Percentiles rank a stretch among this genome's conserved stretches.
Evolutionary conservation across 2,888 invertebrate genomes (phyloP).

Genomic region (Phorcus lineatus): DNA sequence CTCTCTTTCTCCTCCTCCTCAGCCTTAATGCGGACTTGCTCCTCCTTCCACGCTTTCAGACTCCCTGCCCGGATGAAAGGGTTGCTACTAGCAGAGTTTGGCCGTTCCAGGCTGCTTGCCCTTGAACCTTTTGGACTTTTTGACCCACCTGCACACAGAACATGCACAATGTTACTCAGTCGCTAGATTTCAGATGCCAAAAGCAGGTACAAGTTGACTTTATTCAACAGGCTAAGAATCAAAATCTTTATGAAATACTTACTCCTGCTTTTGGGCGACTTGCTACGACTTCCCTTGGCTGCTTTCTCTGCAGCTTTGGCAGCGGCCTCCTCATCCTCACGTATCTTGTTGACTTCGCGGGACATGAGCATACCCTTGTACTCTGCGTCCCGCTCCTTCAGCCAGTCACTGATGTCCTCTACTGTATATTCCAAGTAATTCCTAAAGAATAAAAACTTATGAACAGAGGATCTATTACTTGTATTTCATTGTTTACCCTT

Average conservation of each 20-base stretch:
- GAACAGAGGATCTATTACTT: too few relatives aligned
- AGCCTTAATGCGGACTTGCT: conserved; percentile 63
- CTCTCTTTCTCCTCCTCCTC: conserved; percentile 73
- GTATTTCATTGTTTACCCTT: too few relatives aligned
- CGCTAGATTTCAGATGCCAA: neutral
- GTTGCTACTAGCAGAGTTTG: conserved; percentile 47
- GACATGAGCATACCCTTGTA: conserved; percentile 71
- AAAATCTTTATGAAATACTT: conserved; percentile 27
- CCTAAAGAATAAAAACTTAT: conserved; percentile 44
- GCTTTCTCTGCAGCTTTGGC: conserved; percentile 55
- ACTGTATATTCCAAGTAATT: conserved; percentile 74
- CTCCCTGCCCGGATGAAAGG: conserved; percentile 68
- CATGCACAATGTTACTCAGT: neutral
- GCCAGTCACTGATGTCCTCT: conserved; percentile 71
- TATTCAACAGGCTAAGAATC: neutral
- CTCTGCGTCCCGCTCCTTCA: conserved; percentile 72
- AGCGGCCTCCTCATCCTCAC: conserved; percentile 64
- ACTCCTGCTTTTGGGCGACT: conserved; percentile 65
- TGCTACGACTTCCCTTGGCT: conserved; percentile 48
- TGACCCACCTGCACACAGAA: conserved; percentile 40
- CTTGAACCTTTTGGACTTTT: conserved; percentile 65
- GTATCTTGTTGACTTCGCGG: conserved; percentile 68
- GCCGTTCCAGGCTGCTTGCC: conserved; percentile 59
- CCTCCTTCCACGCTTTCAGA: conserved; percentile 71
- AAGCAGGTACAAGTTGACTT: neutral